Evolutionary conservation across 2,888 invertebrate genomes (phyloP).

Genomic region (Hydroisotoma schaefferi): DNA sequence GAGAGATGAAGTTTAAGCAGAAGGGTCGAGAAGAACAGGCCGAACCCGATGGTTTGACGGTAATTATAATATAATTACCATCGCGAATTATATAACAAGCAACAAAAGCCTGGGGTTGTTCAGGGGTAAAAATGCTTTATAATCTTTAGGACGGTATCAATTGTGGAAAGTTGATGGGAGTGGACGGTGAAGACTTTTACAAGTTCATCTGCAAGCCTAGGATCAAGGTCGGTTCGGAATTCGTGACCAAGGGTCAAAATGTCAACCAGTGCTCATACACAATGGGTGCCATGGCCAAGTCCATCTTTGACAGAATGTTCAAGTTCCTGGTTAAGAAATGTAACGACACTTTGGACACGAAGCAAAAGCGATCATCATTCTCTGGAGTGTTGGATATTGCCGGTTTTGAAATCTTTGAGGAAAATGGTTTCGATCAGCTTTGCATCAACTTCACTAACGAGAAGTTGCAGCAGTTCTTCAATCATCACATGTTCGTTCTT

Average conservation of each 20-base stretch:
- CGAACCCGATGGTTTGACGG: constrained; percentile 89
- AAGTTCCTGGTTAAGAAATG: constrained; percentile 98
- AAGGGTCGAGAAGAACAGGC: constrained; percentile 95
- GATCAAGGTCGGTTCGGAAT: constrained; percentile 95
- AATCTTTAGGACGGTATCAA: constrained; percentile 77
- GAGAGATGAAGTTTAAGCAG: constrained; percentile 63
- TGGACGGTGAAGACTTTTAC: constrained; percentile 82
- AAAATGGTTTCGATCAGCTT: constrained; percentile 95
- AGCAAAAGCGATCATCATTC: constrained; percentile 80
- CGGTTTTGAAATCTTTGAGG: constrained; percentile 99
- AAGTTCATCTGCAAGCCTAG: constrained; percentile 94
- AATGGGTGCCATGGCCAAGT: constrained; percentile 90
- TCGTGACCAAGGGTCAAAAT: constrained; percentile 98
- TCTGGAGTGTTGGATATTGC: constrained; percentile 99
- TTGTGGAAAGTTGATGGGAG: constrained; percentile 86
- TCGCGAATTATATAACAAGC: not conserved
- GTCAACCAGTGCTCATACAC: constrained; percentile 84
- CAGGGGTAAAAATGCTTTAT: not conserved
- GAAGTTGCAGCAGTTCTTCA: constrained; percentile 97
- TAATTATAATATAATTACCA: constrained; percentile 50
- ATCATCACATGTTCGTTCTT: constrained; percentile 96
- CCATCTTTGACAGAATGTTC: constrained; percentile 94
- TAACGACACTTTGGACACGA: constrained; percentile 98
- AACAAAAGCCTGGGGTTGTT: not conserved
- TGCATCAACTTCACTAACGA: constrained; percentile 98